Conservation (phyloP, 2,888 invertebrate species). For the Rhagium mordax region DNA sequence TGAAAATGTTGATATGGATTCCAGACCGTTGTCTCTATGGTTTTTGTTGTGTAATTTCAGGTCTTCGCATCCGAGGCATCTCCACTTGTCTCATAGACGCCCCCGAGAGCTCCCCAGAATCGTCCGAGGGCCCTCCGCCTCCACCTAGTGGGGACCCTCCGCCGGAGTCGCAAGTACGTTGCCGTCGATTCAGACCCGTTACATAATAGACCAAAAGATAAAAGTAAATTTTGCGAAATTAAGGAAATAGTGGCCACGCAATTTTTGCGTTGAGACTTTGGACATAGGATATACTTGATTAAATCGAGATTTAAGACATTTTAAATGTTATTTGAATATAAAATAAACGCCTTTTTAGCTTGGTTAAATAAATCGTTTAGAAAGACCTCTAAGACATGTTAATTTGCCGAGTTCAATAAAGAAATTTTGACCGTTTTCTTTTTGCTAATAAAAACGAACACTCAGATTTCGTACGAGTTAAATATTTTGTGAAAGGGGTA, state of each 20-base stretch:
- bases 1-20: constrained; percentile 30
- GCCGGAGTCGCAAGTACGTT: constrained; percentile 67
- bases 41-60: constrained; percentile 57
- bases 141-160: constrained; percentile 66
- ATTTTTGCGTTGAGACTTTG: constrained; percentile 18
- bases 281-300: constrained; percentile 4
- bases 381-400: not conserved
- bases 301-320: constrained; percentile 20
- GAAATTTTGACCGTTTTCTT: not conserved
- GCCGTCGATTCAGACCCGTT: constrained; percentile 67
- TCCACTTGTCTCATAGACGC: constrained; percentile 69
- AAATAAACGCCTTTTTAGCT: constrained; percentile 23
- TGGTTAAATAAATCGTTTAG: constrained; percentile 14
- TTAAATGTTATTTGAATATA: not conserved
- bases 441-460: not conserved
- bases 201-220: constrained; percentile 61
- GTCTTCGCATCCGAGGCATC: constrained; percentile 66
- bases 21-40: constrained; percentile 42
- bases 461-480: constrained; percentile 8
- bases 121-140: constrained; percentile 65
- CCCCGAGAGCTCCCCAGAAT: constrained; percentile 63
- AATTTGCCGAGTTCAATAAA: not conserved
- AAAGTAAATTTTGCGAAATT: not conserved
- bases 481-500: not conserved
- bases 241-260: constrained; percentile 10